These are phyloP conservation scores for Myrmecophaga tridactyla DNA, from an alignment of 2,113 vertebrate species.

Conservation along the genomic window DNA sequence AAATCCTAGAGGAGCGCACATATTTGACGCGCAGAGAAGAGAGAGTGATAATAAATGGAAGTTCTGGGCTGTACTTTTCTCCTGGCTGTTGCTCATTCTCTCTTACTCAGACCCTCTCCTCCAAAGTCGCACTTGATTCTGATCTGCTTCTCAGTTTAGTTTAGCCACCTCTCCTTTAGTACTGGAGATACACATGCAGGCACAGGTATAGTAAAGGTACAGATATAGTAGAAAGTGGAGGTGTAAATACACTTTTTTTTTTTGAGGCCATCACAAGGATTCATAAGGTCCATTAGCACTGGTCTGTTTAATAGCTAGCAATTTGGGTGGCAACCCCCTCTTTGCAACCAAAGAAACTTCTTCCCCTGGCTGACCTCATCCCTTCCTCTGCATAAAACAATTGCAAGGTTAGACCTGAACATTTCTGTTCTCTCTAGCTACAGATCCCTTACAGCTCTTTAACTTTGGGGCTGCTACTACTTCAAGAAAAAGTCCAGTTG, in stretches of 20 bases:
- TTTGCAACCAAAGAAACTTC: not conserved
- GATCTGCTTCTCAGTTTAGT: not conserved
- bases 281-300: not conserved
- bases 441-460: not conserved
- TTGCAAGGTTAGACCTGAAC: not conserved
- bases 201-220: not conserved
- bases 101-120: not conserved
- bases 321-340: not conserved
- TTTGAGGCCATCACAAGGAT: not conserved
- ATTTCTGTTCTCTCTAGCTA: not conserved
- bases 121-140: not conserved
- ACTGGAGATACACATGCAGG: not conserved
- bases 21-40: conserved; percentile 50
- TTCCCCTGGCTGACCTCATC: not conserved
- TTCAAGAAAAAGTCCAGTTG: conserved; percentile 26
- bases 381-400: not conserved
- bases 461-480: not conserved
- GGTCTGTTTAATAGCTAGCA: not conserved
- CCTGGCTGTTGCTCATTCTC: conserved; percentile 53
- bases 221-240: not conserved
- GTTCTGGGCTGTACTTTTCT: conserved; percentile 33
- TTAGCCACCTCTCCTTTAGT: not conserved
- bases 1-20: conserved; percentile 54
- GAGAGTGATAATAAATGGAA: conserved; percentile 37
- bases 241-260: not conserved